A percentile compares a stretch with the other conserved stretches of the same genome.
These are phyloP conservation scores for Sinohyriopsis cumingii DNA, from an alignment of 2,888 invertebrate species.

Conservation along the genomic window DNA sequence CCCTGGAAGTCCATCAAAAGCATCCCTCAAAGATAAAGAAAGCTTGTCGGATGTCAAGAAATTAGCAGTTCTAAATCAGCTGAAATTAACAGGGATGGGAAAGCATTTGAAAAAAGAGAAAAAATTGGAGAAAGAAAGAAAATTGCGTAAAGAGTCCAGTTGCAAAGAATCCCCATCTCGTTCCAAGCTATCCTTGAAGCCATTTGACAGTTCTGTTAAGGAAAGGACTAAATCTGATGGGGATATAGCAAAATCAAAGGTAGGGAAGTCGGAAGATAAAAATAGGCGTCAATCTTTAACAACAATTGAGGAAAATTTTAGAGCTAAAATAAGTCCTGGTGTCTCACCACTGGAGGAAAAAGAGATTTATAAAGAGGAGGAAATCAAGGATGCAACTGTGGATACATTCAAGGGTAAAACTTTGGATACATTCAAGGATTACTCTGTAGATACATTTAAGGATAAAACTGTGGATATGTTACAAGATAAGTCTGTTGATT, in stretches of 20 bases:
- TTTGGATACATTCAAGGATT: no score
- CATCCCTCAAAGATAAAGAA: slow-evolving; percentile 57
- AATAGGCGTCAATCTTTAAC: slow-evolving; percentile 30
- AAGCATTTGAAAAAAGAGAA: slow-evolving; percentile 42
- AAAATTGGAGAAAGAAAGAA: slow-evolving; percentile 38
- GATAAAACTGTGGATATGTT: no score
- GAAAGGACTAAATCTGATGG: slow-evolving; percentile 40
- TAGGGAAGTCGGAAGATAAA: slow-evolving; percentile 32
- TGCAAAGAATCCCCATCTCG: slow-evolving; percentile 31
- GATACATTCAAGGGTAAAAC: no score
- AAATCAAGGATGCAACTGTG: no score
- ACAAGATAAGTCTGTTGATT: no score
- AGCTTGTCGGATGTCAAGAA: slow-evolving; percentile 55
- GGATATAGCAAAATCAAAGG: slow-evolving; percentile 32
- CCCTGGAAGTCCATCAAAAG: slow-evolving; percentile 53
- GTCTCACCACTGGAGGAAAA: slow-evolving; percentile 35
- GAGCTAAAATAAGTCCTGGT: slow-evolving; percentile 17
- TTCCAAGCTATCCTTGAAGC: slow-evolving; percentile 34
- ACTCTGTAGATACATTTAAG: no score
- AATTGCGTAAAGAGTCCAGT: slow-evolving; percentile 21
- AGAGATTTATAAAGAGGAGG: slow-evolving; percentile 14
- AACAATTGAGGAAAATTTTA: slow-evolving; percentile 39
- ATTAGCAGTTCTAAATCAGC: slow-evolving; percentile 41
- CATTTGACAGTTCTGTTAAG: slow-evolving; percentile 29
- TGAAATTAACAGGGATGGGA: slow-evolving; percentile 50